Conservation (phyloP, 37 sponge, comb jelly and placozoan species). For the Chondrilla cf. caribensis region DNA sequence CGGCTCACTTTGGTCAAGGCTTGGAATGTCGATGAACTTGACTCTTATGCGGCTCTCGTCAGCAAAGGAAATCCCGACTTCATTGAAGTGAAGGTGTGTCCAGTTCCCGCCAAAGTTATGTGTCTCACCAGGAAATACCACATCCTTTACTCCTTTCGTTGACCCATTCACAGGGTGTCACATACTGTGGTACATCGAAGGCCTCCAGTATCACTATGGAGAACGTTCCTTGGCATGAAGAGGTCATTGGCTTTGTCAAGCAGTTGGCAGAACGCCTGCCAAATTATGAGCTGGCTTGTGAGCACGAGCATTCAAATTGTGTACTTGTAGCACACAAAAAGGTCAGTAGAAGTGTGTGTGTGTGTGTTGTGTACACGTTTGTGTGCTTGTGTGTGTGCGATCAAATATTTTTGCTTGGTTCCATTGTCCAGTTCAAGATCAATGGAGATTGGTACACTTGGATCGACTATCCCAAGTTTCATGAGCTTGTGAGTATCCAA, state of each 20-base stretch:
- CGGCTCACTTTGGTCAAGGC: constrained; percentile 92
- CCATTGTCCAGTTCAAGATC: constrained; percentile 87
- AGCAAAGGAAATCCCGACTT: constrained; percentile 85
- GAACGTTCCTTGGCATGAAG: constrained; percentile 97
- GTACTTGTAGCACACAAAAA: constrained; percentile 89
- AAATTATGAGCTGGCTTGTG: constrained; percentile 89
- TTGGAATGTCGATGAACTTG: constrained; percentile 94
- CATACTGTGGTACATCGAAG: constrained; percentile 92
- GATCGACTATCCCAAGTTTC: constrained; percentile 92
- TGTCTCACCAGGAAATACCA: too few species aligned
- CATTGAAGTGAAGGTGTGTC: constrained; percentile 88
- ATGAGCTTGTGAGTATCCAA: constrained; percentile 64
- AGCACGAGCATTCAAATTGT: constrained; percentile 97
- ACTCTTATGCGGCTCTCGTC: constrained; percentile 80
- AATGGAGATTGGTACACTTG: constrained; percentile 90
- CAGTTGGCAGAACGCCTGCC: constrained; percentile 74
- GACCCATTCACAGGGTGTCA: constrained; percentile 71
- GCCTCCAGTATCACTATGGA: constrained; percentile 87
- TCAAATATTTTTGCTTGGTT: neutral
- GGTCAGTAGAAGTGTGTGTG: constrained; percentile 36
- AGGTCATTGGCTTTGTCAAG: constrained; percentile 83
- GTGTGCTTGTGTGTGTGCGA: neutral
- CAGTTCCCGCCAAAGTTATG: too few species aligned
- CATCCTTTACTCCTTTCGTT: neutral
- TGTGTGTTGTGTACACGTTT: neutral